Evolutionary conservation across 2,797 vertebrate species (phyloP).

Genomic region (Synaphobranchus kaupii): DNA sequence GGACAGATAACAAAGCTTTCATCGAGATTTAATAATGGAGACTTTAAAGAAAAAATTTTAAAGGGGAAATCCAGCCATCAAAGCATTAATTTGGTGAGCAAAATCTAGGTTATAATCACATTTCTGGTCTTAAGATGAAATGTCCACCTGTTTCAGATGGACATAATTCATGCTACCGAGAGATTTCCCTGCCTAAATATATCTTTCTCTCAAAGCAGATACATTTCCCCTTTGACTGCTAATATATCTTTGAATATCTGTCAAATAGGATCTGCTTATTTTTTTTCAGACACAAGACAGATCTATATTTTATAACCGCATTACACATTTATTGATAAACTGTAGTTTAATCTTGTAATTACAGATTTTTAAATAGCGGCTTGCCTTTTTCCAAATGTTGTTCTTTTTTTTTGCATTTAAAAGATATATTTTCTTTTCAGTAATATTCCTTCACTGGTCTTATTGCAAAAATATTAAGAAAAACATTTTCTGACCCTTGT

Average conservation of each 20-base stretch:
- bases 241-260: not conserved
- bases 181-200: not conserved
- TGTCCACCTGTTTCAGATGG: not conserved
- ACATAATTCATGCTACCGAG: not conserved
- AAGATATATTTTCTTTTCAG: not conserved
- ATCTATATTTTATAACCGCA: not conserved
- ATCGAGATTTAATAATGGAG: conserved; percentile 52
- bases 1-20: conserved; percentile 53
- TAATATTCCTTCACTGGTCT: not conserved
- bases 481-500: not conserved
- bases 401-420: not conserved
- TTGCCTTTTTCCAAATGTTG: not conserved
- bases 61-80: conserved; percentile 40
- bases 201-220: not conserved
- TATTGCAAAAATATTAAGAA: not conserved
- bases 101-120: conserved; percentile 44
- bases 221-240: conserved; percentile 10
- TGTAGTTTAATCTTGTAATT: not conserved
- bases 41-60: conserved; percentile 35
- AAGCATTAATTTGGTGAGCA: conserved; percentile 28
- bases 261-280: not conserved
- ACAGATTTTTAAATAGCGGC: not conserved
- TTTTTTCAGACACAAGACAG: not conserved
- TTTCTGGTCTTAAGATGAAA: conserved; percentile 17
- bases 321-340: not conserved